A percentile compares a stretch with the other conserved stretches of the same genome.
These are phyloP conservation scores for Callyntrura sp. DNA, from an alignment of 2,888 invertebrate species.

Conservation along the genomic window DNA sequence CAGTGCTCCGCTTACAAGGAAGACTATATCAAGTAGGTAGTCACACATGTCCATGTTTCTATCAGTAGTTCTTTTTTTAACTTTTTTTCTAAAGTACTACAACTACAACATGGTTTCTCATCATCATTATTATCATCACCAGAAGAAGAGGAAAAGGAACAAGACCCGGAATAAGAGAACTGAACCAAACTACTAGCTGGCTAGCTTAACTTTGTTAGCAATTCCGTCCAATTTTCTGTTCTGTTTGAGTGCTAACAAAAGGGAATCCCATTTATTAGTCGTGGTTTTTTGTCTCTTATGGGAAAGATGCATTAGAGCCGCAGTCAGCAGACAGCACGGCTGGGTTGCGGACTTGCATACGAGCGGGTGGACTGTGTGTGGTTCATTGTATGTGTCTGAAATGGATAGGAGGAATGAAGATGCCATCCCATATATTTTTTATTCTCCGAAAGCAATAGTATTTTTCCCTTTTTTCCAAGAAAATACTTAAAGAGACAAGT, in stretches of 20 bases:
- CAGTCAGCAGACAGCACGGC: too few relatives aligned
- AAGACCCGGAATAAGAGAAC: not conserved
- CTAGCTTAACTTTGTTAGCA: conserved; percentile 40
- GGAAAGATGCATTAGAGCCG: not conserved
- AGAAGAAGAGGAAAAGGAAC: not conserved
- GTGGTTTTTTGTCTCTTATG: conserved; percentile 20
- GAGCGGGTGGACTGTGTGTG: too few relatives aligned
- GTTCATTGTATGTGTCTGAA: too few relatives aligned
- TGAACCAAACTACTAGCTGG: conserved; percentile 29
- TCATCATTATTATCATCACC: too few relatives aligned
- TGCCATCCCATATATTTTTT: not conserved
- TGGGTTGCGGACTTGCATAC: too few relatives aligned
- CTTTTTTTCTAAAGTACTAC: conserved; percentile 14
- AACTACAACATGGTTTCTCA: not conserved
- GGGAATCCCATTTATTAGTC: conserved; percentile 30
- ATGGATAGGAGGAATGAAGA: conserved; percentile 23
- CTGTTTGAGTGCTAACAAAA: conserved; percentile 32
- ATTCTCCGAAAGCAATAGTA: not conserved
- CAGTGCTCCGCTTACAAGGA: too few relatives aligned
- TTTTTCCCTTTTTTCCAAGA: not conserved
- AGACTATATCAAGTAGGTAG: too few relatives aligned
- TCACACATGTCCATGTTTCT: conserved; percentile 29
- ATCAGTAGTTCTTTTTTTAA: too few relatives aligned
- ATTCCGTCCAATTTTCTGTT: conserved; percentile 38
- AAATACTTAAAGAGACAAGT: not conserved